Evolutionary conservation across 2,888 invertebrate genomes (phyloP).

Genomic region (Mycalesis mineus): DNA sequence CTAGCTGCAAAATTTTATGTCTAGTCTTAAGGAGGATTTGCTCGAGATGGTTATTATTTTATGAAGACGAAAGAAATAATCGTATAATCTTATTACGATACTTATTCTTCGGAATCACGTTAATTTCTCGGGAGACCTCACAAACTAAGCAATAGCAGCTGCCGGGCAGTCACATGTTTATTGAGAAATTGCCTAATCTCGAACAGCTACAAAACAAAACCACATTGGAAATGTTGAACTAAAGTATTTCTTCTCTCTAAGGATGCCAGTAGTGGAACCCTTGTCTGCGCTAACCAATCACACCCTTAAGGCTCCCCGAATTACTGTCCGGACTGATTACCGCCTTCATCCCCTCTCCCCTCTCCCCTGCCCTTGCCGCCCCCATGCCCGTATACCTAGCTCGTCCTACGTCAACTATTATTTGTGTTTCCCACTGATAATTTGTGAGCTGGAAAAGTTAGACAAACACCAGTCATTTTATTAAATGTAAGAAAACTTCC

Average conservation of each 20-base stretch:
- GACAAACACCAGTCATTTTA: constrained; percentile 68
- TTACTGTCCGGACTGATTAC: constrained; percentile 76
- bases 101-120: constrained; percentile 67
- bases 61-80: neutral
- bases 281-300: constrained; percentile 75
- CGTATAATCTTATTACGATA: neutral
- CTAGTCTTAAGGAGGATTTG: no score
- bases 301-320: constrained; percentile 75
- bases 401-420: constrained; percentile 70
- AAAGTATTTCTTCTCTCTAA: constrained; percentile 75
- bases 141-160: constrained; percentile 70
- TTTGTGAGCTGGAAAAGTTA: constrained; percentile 70
- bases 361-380: constrained; percentile 33
- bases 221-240: constrained; percentile 75
- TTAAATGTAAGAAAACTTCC: constrained; percentile 69
- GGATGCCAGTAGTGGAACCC: constrained; percentile 71
- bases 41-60: no score
- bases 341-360: constrained; percentile 45
- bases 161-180: constrained; percentile 70
- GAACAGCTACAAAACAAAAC: constrained; percentile 77
- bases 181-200: constrained; percentile 75
- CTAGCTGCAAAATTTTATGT: no score
- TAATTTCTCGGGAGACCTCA: constrained; percentile 75
- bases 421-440: constrained; percentile 75
- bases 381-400: constrained; percentile 38